A percentile compares a stretch with the other conserved stretches of the same genome.
Evolutionary conservation across 2,113 vertebrate genomes (phyloP).

Genomic region (Mormyrus lacerda): DNA sequence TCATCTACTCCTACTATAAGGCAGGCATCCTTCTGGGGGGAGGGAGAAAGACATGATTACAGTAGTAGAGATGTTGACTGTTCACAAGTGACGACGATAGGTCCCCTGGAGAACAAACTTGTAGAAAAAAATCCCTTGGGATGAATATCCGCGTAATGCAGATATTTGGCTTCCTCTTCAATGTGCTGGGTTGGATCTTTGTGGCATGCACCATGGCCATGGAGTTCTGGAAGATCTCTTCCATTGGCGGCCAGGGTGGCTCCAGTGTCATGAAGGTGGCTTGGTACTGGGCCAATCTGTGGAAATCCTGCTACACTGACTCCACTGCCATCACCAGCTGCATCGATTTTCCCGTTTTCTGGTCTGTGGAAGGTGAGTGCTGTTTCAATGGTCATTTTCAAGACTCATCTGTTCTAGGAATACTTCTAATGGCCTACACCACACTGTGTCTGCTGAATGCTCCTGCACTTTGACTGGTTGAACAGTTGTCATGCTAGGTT

Average conservation of each 20-base stretch:
- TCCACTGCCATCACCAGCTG: constrained; percentile 84
- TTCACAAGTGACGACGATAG: neutral
- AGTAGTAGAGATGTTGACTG: neutral
- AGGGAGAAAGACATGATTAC: neutral
- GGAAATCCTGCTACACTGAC: constrained; percentile 85
- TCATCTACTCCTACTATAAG: neutral
- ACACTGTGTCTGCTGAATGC: neutral
- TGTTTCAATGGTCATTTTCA: neutral
- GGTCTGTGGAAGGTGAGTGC: constrained; percentile 81
- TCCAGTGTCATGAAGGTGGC: constrained; percentile 72
- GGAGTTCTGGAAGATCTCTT: constrained; percentile 85
- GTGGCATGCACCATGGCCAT: constrained; percentile 85
- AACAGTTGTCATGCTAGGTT: neutral
- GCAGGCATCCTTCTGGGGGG: neutral
- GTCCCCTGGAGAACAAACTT: neutral
- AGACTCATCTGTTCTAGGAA: neutral
- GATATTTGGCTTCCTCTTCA: constrained; percentile 80
- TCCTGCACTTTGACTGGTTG: neutral
- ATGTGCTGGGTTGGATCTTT: constrained; percentile 80
- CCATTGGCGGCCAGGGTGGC: constrained; percentile 76
- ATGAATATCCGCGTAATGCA: constrained; percentile 64
- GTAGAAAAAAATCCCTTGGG: neutral
- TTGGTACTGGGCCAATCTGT: constrained; percentile 89
- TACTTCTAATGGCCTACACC: neutral
- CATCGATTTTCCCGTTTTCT: constrained; percentile 83